A percentile compares a stretch with the other conserved stretches of the same genome.
Conservation (phyloP, 2,888 invertebrate species). For the Chamaedrilus cognettii region DNA sequence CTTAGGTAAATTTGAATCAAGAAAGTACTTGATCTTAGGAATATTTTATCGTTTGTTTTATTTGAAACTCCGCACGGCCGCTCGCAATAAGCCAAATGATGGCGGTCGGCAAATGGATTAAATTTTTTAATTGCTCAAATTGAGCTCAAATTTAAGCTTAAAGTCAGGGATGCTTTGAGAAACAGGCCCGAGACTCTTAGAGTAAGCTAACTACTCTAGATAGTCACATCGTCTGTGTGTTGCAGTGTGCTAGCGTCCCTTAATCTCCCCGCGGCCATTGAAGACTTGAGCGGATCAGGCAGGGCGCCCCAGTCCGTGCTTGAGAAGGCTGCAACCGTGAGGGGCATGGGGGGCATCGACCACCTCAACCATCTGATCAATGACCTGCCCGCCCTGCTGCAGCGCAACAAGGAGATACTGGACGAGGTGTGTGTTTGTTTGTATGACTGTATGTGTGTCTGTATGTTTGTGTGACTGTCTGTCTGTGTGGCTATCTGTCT, state of each 20-base stretch:
- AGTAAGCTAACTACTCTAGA: too few species aligned
- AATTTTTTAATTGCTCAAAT: too few species aligned
- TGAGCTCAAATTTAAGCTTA: too few species aligned
- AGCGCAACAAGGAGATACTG: constrained; percentile 91
- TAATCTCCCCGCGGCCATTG: constrained; percentile 96
- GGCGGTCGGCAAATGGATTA: too few species aligned
- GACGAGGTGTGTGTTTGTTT: constrained; percentile 83
- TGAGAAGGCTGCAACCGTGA: constrained; percentile 80
- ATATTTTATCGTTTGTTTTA: too few species aligned
- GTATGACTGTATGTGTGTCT: not conserved
- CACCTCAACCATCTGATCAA: constrained; percentile 74
- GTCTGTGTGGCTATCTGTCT: not conserved
- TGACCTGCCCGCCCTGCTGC: constrained; percentile 87
- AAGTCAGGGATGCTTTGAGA: too few species aligned
- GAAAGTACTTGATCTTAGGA: too few species aligned
- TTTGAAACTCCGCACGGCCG: too few species aligned
- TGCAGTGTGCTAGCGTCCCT: constrained; percentile 81
- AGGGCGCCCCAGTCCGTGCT: constrained; percentile 85
- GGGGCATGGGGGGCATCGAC: constrained; percentile 75
- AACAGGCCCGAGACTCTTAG: too few species aligned
- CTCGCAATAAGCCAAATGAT: too few species aligned
- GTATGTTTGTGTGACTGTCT: not conserved
- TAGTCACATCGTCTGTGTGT: not conserved
- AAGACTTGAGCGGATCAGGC: constrained; percentile 68
- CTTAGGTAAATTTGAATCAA: too few species aligned